Evolutionary conservation across 2,888 invertebrate species (phyloP).

Genomic region (Nephrocerus scutellatus): DNA sequence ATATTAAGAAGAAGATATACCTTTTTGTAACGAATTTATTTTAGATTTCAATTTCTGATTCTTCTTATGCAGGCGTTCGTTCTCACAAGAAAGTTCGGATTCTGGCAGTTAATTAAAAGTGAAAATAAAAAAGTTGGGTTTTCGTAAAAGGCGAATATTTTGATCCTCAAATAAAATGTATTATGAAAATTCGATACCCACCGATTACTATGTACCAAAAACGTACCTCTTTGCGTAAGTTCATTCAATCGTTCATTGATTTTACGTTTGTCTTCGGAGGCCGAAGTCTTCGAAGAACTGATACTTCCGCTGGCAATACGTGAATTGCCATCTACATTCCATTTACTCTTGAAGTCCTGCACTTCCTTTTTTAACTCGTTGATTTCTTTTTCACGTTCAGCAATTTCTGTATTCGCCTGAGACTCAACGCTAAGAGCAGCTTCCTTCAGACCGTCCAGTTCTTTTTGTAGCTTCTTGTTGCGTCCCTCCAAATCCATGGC

Average conservation of each 20-base stretch:
- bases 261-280: conserved; percentile 52
- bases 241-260: conserved; percentile 54
- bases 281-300: conserved; percentile 23
- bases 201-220: too few relatives aligned
- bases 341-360: conserved; percentile 23
- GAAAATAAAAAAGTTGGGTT: conserved; percentile 19
- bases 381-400: conserved; percentile 51
- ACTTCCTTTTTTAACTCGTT: conserved; percentile 37
- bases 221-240: conserved; percentile 55
- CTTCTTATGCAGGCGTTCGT: conserved; percentile 50
- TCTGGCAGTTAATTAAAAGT: conserved; percentile 43
- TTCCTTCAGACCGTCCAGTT: conserved; percentile 65
- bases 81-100: conserved; percentile 48
- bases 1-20: too few relatives aligned
- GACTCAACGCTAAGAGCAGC: conserved; percentile 69
- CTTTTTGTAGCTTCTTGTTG: conserved; percentile 63
- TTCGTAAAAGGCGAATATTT: too few relatives aligned
- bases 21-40: conserved; percentile 27
- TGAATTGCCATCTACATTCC: conserved; percentile 13
- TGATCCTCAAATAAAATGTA: background rate
- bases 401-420: conserved; percentile 64
- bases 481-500: conserved; percentile 67
- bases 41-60: conserved; percentile 49
- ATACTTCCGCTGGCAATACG: conserved; percentile 1
- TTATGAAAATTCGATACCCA: background rate